Percentiles rank a stretch among this genome's conserved stretches.
Conservation (phyloP, 2,888 invertebrate species). For the Latrodectus elegans region DNA sequence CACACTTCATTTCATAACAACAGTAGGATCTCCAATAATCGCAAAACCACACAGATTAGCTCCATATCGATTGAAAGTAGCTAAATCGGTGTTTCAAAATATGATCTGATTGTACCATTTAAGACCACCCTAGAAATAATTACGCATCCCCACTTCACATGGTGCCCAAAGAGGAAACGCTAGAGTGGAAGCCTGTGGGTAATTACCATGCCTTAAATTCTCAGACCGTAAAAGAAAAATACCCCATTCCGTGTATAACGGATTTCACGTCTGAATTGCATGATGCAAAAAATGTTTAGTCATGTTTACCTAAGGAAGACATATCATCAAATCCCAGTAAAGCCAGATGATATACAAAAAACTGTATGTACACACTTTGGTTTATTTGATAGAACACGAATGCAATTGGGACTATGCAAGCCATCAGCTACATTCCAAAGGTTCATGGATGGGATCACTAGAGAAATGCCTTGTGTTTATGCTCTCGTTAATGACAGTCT, state of each 20-base stretch:
- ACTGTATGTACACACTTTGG: no score
- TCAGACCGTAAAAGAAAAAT: no score
- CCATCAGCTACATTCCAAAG: neutral
- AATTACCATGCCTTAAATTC: no score
- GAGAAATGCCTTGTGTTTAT: neutral
- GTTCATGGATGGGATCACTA: conserved; percentile 9
- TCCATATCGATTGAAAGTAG: conserved; percentile 23
- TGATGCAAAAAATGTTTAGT: no score
- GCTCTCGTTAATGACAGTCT: no score
- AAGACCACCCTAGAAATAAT: conserved; percentile 2
- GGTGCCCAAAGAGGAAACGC: conserved; percentile 4
- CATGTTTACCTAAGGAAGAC: conserved; percentile 4
- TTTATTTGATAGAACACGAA: neutral
- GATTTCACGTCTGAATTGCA: no score
- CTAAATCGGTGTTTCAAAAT: conserved; percentile 16
- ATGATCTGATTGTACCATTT: conserved; percentile 24
- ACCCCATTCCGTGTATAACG: no score
- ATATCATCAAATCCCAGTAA: conserved; percentile 11
- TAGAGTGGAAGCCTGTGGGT: conserved; percentile 19
- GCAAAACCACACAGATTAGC: conserved; percentile 62
- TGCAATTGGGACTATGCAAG: conserved; percentile 13
- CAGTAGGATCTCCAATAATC: conserved; percentile 73
- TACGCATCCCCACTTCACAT: no score
- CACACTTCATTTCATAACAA: conserved; percentile 72
- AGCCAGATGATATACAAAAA: no score